phyloP scores from a whole-genome alignment of 1,140 invertebrate species.

The Episyrphus balteatus region DNA sequence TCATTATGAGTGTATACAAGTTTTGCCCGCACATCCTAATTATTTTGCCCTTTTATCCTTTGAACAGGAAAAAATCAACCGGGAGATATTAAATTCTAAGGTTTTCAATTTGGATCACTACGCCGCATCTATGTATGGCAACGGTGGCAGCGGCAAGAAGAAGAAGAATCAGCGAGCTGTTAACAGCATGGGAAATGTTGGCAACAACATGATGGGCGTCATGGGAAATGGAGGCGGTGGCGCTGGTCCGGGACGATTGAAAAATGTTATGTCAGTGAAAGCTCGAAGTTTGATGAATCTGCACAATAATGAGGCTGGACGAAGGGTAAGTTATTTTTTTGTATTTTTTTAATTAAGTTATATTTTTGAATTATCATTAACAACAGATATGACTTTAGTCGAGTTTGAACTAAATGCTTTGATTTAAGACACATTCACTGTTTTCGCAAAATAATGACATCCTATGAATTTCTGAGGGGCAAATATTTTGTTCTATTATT shows the following conservation, averaged over 20 bases:
- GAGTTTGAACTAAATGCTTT: no score
- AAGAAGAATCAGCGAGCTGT: conserved; percentile 33
- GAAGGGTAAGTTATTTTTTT: conserved; percentile 56
- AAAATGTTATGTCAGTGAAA: conserved; percentile 42
- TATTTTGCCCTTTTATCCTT: conserved; percentile 2
- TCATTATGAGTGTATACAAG: no score
- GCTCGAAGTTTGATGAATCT: conserved; percentile 82
- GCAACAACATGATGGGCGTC: background rate
- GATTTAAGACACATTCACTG: no score
- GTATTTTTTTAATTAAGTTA: no score
- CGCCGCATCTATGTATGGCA: conserved; percentile 2
- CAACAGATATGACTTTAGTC: no score
- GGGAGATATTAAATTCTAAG: conserved; percentile 33
- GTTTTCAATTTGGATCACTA: conserved; percentile 17
- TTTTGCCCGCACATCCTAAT: background rate
- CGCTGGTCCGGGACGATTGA: conserved; percentile 11
- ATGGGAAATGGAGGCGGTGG: conserved; percentile 6
- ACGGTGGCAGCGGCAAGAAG: conserved; percentile 15
- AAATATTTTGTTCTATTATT: no score
- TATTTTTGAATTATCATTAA: no score
- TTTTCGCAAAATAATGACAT: no score
- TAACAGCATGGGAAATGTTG: conserved; percentile 12
- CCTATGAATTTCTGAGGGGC: no score
- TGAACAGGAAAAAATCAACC: conserved; percentile 33
- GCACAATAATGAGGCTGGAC: conserved; percentile 89